Evolutionary conservation across 2,113 vertebrate genomes (phyloP), one percentile per base, ranked within the genome.

Genomic region (Lagopus leucura): DNA sequence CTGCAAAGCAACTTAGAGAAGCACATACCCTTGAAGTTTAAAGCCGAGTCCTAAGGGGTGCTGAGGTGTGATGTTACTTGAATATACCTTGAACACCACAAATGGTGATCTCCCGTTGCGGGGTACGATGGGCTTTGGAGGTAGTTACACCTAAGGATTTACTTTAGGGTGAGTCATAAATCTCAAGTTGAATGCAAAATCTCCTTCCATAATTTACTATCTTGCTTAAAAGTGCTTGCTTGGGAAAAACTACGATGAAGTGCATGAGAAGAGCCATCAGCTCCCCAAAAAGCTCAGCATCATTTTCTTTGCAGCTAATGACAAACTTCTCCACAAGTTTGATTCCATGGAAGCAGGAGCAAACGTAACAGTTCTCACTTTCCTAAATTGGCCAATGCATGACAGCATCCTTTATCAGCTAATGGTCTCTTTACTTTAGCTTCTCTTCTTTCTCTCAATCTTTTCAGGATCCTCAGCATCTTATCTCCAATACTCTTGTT

Each of bases 391-490:
- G 12, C 24, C 87, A 79, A 45, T 14, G 43, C 42, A 85, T 6
- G 18, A 43, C 25, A 90, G 71, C 69, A 72, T 32, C 21, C 38
- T 85, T 77, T 64, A 63, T 19, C 60, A 20, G 12, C 21, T 47
- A 18, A 20, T 17, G 28, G 20, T 32, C 67, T 92, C 76, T 93
- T 93, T 91, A 64, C 87, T 93, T 96, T 16, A 95, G 88, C 42
- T 83, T 82, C 61, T 75, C 43, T 85, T 65, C 50, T 67, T 66
- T 80, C 78, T n/a, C 13, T 14, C 76, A 11, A 78, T 82, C 65
- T 95, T 96, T 93, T 86, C 89, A 92, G 63, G 58, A 84, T 52
- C 76, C 63, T 83, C 45, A 8, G 70, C 83, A 74, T 90, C 89
- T 88, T 76, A 43, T 28, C n/a, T 17, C 43, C 2, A 11, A 5